phyloP scores from a whole-genome alignment of 2,113 vertebrate species.

The Planiliza haematocheilus region DNA sequence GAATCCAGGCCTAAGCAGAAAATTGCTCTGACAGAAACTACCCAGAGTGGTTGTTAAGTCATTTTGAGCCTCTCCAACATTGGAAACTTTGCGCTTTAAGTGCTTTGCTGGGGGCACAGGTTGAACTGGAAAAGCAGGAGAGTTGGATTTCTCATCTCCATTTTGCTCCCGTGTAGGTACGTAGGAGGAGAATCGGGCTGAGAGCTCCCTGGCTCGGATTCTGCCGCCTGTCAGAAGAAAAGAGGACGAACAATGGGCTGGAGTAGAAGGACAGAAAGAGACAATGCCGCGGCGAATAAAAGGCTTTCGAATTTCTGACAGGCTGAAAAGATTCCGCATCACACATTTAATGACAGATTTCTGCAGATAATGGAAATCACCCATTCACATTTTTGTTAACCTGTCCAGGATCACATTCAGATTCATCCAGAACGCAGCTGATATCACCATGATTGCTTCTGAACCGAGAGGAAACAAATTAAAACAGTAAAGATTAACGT shows the following conservation, averaged over 20 bases:
- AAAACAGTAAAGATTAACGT: constrained; percentile 6
- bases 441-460: background rate
- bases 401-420: background rate
- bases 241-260: constrained; percentile 40
- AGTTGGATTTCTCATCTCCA: constrained; percentile 16
- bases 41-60: background rate
- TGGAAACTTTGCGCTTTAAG: constrained; percentile 5
- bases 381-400: constrained; percentile 27
- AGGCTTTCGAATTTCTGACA: constrained; percentile 8
- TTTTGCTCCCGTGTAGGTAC: constrained; percentile 14
- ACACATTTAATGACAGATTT: constrained; percentile 22
- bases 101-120: constrained; percentile 5
- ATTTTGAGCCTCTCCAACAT: background rate
- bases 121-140: constrained; percentile 21
- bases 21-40: constrained; percentile 10
- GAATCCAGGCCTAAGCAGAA: background rate
- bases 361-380: constrained; percentile 1
- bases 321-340: constrained; percentile 15
- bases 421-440: background rate
- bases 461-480: constrained; percentile 9
- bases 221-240: constrained; percentile 39
- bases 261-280: constrained; percentile 24
- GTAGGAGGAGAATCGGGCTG: constrained; percentile 7
- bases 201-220: constrained; percentile 33
- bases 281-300: constrained; percentile 21